Base-by-base conservation (phyloP, 2,113 vertebrate genomes). In the Echinops telfairi region DNA sequence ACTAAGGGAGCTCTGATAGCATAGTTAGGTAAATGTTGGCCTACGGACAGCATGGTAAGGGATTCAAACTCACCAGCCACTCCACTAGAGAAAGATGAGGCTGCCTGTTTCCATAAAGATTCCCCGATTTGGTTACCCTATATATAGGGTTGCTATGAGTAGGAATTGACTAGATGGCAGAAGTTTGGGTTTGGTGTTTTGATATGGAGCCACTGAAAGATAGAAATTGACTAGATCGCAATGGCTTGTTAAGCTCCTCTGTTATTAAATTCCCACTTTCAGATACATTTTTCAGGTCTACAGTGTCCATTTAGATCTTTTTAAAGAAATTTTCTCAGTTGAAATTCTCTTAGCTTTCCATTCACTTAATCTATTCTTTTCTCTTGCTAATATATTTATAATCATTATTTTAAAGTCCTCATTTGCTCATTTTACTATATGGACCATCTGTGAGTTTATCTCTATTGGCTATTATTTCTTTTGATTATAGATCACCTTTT, bases 401-500 rank as follows among this genome's bases (percentile, higher is more conserved):
- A 75, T 23, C 12, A 57, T 23, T 86, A 79, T 79, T 87, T 64
- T 75, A 58, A 80, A 66, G 25, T 80, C 43, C 20, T 25, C 83
- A 19, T 71, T 58, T 79, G 36, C 33, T 75, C 38, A 40, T 81
- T 73, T 5, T 40, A 82, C 58, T 58, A 79, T 36, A 36, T 71
- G 11, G 31, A 6, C 70, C 77, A 57, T 62, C 36, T 36, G 4
- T 86, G 10, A 27, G 14, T 83, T 66, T 76, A 3, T 80, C 81
- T 93, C 85, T 87, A 77, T n/a, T 80, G 40, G 20, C 5, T 89
- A 33, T 53, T 60, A 75, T 75, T 75, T 36, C n/a, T 40, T 57
- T 86, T 94, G 58, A 80, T 81, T 53, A 9, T 53, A 20, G 31
- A n/a, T 83, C 64, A 27, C 17, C 83, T 86, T 68, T 70, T 83